Conservation (phyloP, 2,888 invertebrate species). For the Andricus quercusramuli region DNA sequence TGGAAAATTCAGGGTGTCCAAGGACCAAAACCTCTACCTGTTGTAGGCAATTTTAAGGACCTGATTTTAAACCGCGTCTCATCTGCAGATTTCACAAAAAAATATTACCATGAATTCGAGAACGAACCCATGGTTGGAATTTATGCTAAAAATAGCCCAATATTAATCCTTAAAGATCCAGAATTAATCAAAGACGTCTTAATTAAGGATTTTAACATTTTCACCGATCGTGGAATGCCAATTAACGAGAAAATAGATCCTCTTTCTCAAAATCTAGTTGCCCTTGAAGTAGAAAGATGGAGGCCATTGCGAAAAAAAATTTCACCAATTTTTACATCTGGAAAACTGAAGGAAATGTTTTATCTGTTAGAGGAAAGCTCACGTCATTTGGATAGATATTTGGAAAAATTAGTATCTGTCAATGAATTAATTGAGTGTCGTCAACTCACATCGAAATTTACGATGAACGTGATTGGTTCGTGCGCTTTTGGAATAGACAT, state of each 20-base stretch:
- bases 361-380: constrained; percentile 73
- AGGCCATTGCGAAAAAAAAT: constrained; percentile 78
- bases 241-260: constrained; percentile 77
- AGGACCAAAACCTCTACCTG: too few relatives aligned
- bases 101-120: constrained; percentile 48
- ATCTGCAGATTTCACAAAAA: neutral
- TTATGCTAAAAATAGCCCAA: constrained; percentile 70
- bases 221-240: constrained; percentile 68
- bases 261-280: constrained; percentile 77
- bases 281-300: constrained; percentile 79
- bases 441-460: constrained; percentile 75
- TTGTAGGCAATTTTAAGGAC: too few relatives aligned
- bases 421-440: constrained; percentile 64
- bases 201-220: constrained; percentile 76
- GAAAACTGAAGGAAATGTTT: constrained; percentile 80
- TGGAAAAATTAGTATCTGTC: constrained; percentile 57
- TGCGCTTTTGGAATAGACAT: constrained; percentile 78
- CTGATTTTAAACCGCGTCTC: too few relatives aligned
- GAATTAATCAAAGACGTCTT: constrained; percentile 74
- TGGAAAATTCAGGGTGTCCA: too few relatives aligned
- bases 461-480: constrained; percentile 78
- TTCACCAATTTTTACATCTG: constrained; percentile 79
- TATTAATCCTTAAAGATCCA: constrained; percentile 74
- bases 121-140: constrained; percentile 71
- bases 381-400: constrained; percentile 67